Conservation (phyloP, 2,797 vertebrate species). For the Artibeus lituratus region DNA sequence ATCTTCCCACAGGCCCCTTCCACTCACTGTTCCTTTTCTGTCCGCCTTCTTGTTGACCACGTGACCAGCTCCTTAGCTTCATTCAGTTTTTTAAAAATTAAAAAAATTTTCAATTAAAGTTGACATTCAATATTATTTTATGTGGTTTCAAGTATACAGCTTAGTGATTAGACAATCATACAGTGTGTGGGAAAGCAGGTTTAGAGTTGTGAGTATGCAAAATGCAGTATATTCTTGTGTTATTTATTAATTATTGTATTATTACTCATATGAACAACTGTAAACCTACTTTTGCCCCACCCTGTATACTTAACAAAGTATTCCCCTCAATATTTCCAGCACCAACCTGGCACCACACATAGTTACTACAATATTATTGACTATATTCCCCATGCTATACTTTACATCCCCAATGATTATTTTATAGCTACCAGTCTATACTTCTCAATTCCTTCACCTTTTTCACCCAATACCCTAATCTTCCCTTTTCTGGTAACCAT, state of each 20-base stretch:
- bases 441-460: background rate
- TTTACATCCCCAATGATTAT: background rate
- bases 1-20: background rate
- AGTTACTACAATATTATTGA: background rate
- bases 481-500: background rate
- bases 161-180: background rate
- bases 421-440: background rate
- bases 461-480: no score
- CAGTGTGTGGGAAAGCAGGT: background rate
- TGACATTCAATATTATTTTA: background rate
- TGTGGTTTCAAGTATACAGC: background rate
- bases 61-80: fast-evolving
- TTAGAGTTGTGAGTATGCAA: background rate
- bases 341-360: background rate
- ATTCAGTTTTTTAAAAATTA: background rate
- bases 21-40: background rate
- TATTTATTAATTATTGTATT: background rate
- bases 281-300: background rate
- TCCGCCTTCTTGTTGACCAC: background rate
- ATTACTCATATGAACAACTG: background rate
- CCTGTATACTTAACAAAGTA: background rate
- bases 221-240: background rate
- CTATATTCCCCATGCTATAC: background rate
- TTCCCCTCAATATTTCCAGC: background rate
- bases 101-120: background rate